Percentiles rank a stretch among this genome's conserved stretches.
Conservation (phyloP, 1,140 invertebrate genomes). For the Drosophila jambulina region DNA sequence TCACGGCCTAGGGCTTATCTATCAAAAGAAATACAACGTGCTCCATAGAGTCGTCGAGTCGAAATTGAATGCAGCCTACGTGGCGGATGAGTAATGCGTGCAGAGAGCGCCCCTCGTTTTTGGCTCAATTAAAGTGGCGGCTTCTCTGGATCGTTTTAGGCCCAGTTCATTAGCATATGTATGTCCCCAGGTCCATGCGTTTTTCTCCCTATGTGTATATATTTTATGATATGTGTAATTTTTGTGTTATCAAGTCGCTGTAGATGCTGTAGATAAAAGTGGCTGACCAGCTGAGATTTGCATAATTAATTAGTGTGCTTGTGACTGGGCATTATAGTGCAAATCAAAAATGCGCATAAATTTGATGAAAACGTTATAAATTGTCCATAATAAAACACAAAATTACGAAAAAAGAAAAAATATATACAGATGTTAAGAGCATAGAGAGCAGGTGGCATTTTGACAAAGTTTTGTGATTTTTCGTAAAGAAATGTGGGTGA, state of each 20-base stretch:
- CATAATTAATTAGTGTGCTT: slow-evolving; percentile 79
- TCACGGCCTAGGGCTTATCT: slow-evolving; percentile 73
- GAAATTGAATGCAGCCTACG: slow-evolving; percentile 54
- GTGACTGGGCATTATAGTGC: slow-evolving; percentile 73
- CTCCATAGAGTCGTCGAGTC: neutral
- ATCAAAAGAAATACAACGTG: slow-evolving; percentile 53
- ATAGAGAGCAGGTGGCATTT: slow-evolving; percentile 68
- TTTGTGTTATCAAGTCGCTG: slow-evolving; percentile 47
- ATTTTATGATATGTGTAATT: slow-evolving; percentile 32
- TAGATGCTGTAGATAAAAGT: slow-evolving; percentile 68
- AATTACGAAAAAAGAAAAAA: slow-evolving; percentile 35
- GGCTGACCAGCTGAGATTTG: slow-evolving; percentile 59
- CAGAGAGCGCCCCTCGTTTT: neutral
- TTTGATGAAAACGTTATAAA: slow-evolving; percentile 75
- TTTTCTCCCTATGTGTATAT: neutral
- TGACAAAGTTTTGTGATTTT: slow-evolving; percentile 18
- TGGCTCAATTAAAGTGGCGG: slow-evolving; percentile 28
- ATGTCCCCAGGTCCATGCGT: slow-evolving; percentile 7
- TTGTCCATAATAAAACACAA: slow-evolving; percentile 73
- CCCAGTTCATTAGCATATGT: slow-evolving; percentile 41
- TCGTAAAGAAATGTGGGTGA: neutral
- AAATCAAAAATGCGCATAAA: slow-evolving; percentile 82
- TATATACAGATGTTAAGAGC: slow-evolving; percentile 6
- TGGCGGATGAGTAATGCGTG: slow-evolving; percentile 75
- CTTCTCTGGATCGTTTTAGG: slow-evolving; percentile 27